These are phyloP conservation scores for Drosophila dives DNA, from an alignment of 2,888 invertebrate genomes.

Conservation along the genomic window DNA sequence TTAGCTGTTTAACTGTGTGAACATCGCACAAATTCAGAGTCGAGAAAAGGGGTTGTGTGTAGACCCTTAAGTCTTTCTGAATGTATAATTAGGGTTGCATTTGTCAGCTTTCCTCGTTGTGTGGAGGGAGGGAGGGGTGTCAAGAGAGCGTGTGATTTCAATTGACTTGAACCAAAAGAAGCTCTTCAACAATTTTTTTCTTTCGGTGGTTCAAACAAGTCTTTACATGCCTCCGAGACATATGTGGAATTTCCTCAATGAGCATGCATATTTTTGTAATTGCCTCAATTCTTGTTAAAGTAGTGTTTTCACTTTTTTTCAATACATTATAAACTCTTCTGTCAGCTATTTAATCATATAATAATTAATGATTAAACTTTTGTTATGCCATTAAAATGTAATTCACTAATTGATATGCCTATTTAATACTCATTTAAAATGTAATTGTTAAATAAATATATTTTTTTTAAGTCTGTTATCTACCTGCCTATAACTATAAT, in stretches of 20 bases:
- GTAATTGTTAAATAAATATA: neutral
- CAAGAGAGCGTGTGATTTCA: slow-evolving; percentile 44
- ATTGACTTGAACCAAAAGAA: slow-evolving; percentile 8
- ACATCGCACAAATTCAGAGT: slow-evolving; percentile 7
- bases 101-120: slow-evolving; percentile 28
- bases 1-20: neutral
- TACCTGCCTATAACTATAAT: neutral
- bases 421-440: slow-evolving; percentile 3
- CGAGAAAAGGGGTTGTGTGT: slow-evolving; percentile 20
- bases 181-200: neutral
- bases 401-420: neutral
- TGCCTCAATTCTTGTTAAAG: neutral
- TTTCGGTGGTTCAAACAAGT: neutral
- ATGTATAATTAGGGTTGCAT: slow-evolving; percentile 69
- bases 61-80: slow-evolving; percentile 23
- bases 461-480: neutral
- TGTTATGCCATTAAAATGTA: neutral
- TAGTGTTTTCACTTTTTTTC: neutral
- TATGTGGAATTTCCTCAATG: neutral
- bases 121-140: slow-evolving; percentile 13
- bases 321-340: neutral
- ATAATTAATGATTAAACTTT: neutral
- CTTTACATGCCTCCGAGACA: neutral
- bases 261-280: neutral
- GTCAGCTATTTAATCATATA: neutral